Conservation (phyloP, 2,888 invertebrate genomes). For the Aethes cnicana region DNA sequence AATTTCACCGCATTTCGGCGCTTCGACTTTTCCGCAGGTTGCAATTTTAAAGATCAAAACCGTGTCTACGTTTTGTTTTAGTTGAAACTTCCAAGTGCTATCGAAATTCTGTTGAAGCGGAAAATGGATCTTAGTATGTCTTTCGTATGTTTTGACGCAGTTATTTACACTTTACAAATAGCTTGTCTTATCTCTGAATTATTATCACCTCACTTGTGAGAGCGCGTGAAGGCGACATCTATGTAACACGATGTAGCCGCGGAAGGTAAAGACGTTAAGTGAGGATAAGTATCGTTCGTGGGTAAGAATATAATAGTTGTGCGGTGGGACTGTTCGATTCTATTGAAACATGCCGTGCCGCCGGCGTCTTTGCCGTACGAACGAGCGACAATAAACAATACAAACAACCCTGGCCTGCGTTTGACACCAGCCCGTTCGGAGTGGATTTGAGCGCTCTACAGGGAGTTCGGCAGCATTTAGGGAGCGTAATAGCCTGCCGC, state of each 20-base stretch:
- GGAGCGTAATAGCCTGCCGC: conserved; percentile 79
- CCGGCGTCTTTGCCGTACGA: conserved; percentile 71
- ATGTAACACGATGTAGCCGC: conserved; percentile 8
- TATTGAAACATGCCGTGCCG: conserved; percentile 67
- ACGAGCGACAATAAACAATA: conserved; percentile 81
- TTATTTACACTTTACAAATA: too few relatives aligned
- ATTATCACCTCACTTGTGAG: too few relatives aligned
- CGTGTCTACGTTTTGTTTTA: not conserved
- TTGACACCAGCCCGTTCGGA: conserved; percentile 80
- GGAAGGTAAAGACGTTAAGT: conserved; percentile 54
- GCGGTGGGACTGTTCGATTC: conserved; percentile 54
- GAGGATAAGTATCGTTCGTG: conserved; percentile 58
- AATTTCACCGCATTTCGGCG: conserved; percentile 71
- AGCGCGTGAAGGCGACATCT: conserved; percentile 21
- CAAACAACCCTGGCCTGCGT: conserved; percentile 80
- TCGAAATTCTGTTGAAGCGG: too few relatives aligned
- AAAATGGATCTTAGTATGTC: too few relatives aligned
- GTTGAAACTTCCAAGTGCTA: not conserved
- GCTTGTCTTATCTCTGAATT: too few relatives aligned
- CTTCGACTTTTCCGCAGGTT: conserved; percentile 54
- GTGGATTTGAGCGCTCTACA: conserved; percentile 79
- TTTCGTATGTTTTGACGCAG: too few relatives aligned
- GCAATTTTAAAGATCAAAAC: conserved; percentile 45
- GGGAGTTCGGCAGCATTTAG: conserved; percentile 81
- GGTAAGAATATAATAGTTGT: conserved; percentile 60